Evolutionary conservation across 2,797 vertebrate genomes (phyloP).

Genomic region (Ctenochaetus hawaiiensis): DNA sequence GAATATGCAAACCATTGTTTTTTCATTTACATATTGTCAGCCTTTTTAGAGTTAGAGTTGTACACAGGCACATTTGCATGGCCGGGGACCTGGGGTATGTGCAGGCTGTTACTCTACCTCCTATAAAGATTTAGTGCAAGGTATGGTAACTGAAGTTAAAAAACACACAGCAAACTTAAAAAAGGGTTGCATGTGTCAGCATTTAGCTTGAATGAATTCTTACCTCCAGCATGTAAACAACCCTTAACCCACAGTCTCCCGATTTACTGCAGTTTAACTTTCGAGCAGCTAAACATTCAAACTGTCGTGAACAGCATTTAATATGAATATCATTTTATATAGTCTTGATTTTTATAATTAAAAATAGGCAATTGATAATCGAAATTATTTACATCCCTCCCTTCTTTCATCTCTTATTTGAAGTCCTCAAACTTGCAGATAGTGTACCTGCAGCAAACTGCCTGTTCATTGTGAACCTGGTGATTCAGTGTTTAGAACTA

Average conservation of each 20-base stretch:
- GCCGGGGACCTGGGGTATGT: not conserved
- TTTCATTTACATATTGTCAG: no score
- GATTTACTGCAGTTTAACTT: not conserved
- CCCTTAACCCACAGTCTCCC: not conserved
- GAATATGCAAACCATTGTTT: no score
- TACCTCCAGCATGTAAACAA: not conserved
- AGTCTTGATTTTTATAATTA: not conserved
- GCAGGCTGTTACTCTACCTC: not conserved
- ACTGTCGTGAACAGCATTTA: not conserved
- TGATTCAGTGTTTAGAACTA: constrained; percentile 22
- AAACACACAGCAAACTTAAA: not conserved
- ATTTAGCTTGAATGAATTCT: constrained; percentile 1
- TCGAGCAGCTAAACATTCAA: not conserved
- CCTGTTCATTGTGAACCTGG: constrained; percentile 19
- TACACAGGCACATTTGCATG: not conserved
- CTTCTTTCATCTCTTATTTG: not conserved
- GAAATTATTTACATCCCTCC: not conserved
- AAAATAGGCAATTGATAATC: not conserved
- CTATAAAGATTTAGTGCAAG: not conserved
- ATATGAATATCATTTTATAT: not conserved
- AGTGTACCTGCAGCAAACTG: constrained; percentile 31
- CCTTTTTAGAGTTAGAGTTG: no score
- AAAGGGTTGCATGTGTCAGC: not conserved
- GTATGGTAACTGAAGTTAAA: not conserved
- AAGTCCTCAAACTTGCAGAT: constrained; percentile 14